A percentile compares a stretch with the other conserved stretches of the same genome.
phyloP scores from a whole-genome alignment of 2,888 invertebrate genomes.

The Phaedon cochleariae region DNA sequence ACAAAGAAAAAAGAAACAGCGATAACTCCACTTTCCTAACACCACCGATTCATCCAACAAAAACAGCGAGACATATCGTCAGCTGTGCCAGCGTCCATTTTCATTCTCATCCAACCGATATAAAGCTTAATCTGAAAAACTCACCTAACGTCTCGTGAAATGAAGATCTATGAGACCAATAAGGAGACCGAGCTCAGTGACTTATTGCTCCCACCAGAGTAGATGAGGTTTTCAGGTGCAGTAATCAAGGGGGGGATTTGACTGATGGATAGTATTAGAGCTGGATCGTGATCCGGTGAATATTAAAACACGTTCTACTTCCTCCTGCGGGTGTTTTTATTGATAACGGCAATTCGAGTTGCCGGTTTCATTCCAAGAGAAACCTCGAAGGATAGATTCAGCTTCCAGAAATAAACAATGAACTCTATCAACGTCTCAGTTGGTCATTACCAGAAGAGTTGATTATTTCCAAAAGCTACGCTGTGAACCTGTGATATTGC shows the following conservation, averaged over 20 bases:
- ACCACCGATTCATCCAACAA: neutral
- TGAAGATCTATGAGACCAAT: conserved; percentile 58
- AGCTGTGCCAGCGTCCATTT: neutral
- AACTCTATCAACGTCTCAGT: no score
- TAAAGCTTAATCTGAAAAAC: conserved; percentile 25
- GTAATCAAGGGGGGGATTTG: conserved; percentile 45
- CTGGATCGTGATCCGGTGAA: conserved; percentile 45
- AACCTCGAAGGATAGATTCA: no score
- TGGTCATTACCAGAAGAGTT: no score
- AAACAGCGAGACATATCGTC: neutral
- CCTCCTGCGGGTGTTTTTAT: no score
- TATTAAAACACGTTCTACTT: conserved; percentile 25
- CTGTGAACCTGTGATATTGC: no score
- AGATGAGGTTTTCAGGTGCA: conserved; percentile 50
- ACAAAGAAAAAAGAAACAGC: neutral
- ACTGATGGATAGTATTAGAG: conserved; percentile 30
- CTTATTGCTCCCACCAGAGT: conserved; percentile 45
- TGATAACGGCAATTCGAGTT: no score
- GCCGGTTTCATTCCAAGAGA: no score
- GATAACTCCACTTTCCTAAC: neutral
- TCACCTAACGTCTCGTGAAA: conserved; percentile 50
- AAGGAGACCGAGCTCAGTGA: conserved; percentile 53
- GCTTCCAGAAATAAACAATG: no score
- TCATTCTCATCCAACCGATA: conserved; percentile 11
- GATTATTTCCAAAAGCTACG: no score